A percentile compares a stretch with the other conserved stretches of the same genome.
phyloP scores from a whole-genome alignment of 2,113 vertebrate species.

The Ascaphus truei region DNA sequence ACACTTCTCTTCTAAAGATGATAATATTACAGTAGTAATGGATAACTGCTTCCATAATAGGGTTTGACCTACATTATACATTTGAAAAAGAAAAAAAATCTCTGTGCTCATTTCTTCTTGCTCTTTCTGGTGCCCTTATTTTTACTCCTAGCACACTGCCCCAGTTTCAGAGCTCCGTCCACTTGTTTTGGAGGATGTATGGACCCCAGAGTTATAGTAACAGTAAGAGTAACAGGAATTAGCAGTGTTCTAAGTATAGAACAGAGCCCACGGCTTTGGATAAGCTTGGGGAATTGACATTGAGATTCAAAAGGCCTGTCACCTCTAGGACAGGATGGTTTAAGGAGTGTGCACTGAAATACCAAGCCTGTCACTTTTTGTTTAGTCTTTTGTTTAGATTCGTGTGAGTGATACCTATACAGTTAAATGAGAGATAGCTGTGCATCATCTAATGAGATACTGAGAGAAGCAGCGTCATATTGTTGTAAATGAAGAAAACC shows the following conservation, averaged over 20 bases:
- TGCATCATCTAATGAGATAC: constrained; percentile 7
- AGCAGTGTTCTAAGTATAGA: constrained; percentile 26
- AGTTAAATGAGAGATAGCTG: not conserved
- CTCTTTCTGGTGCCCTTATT: not conserved
- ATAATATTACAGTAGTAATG: not conserved
- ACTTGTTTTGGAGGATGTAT: constrained; percentile 12
- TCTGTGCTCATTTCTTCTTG: not conserved
- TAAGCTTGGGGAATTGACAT: constrained; percentile 23
- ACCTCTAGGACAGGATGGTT: not conserved
- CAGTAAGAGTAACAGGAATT: too few species aligned
- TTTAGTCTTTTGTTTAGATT: not conserved
- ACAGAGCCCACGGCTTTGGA: constrained; percentile 27
- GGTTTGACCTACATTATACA: constrained; percentile 6
- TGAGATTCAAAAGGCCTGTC: constrained; percentile 20
- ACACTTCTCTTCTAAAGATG: too few species aligned
- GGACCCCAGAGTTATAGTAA: too few species aligned
- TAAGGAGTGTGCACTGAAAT: not conserved
- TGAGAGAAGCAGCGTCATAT: not conserved
- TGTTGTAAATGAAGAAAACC: not conserved
- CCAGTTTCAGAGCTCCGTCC: constrained; percentile 17
- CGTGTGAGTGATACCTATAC: constrained; percentile 6
- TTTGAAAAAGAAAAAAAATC: too few species aligned
- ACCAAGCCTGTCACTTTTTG: constrained; percentile 16
- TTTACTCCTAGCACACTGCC: not conserved
- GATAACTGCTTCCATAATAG: not conserved